Conservation (phyloP, 2,797 vertebrate species). For the Calcarius lapponicus region DNA sequence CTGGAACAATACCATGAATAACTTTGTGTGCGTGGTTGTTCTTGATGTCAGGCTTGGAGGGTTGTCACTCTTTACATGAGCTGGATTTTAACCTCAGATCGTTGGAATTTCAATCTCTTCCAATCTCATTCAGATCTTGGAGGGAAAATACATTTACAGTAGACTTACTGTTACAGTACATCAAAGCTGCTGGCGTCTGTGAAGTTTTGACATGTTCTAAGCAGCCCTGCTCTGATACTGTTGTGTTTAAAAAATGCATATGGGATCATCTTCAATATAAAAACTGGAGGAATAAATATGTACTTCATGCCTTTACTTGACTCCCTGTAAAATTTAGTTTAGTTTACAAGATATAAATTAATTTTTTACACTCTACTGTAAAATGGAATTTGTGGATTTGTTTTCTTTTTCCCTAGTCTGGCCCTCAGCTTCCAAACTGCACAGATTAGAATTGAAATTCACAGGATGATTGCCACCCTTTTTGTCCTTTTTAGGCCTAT, state of each 20-base stretch:
- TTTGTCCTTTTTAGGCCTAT: not conserved
- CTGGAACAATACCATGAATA: not conserved
- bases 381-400: not conserved
- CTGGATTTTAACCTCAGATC: not conserved
- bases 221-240: not conserved
- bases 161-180: not conserved
- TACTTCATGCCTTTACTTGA: slow-evolving; percentile 7
- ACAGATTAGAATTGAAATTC: not conserved
- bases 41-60: not conserved
- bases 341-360: not conserved
- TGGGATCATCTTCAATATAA: not conserved
- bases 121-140: not conserved
- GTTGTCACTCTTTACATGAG: not conserved
- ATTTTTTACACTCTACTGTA: not conserved
- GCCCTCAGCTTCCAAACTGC: not conserved
- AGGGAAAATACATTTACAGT: not conserved
- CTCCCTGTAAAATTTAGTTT: not conserved
- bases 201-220: not conserved
- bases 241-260: not conserved
- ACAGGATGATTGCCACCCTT: not conserved
- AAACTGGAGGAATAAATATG: not conserved
- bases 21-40: not conserved
- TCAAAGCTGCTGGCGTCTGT: not conserved
- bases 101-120: not conserved
- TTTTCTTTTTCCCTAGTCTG: accelerated